Base-by-base conservation (phyloP, 2,113 vertebrate species). In the Engraulis encrasicolus region DNA sequence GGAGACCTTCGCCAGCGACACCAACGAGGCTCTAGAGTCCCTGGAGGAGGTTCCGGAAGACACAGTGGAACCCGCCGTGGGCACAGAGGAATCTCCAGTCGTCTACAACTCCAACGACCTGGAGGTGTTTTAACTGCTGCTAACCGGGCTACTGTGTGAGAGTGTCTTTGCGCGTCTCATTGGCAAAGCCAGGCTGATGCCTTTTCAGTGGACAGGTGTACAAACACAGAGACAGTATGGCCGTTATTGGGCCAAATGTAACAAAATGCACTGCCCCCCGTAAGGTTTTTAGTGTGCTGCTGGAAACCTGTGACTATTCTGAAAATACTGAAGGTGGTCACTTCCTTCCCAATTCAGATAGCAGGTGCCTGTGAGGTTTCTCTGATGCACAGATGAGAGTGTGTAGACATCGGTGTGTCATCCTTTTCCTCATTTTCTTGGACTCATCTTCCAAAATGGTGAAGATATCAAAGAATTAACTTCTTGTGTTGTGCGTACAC, bases 1-100 rank as follows among this genome's bases (percentile, higher is more conserved):
- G 89, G 98, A 99, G 93, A 99, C 98, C 15, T 99, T 99, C 0
- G 98, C 98, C 61, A 98, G 98, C 6, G 98, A 99, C 84, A 99
- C 98, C 0, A 97, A 98, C 0, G 97, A 99, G 89, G 98, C 98
- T 6, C 87, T 99, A 91, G 97, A 97, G 88, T 97, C 97, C 0
- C 89, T 99, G 17, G 98, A 99, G 81, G 98, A 99, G 49, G 87
- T 95, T 1, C 94, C 94, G 1, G 97, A 96, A 40, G 96, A 95
- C 78, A 95, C 96, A 14, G 86, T 92, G 0, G 97, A 97, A 86
- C 79, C 92, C 27, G 95, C 96, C 78, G 78, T 95, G 82, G 97
- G 97, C 40, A 91, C 90, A 0, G 97, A 99, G 86, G 97, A 99
- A 38, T 91, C 89, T 6, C 90, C 97, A 23, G 97, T 98, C 71